A percentile compares a stretch with the other conserved stretches of the same genome.
Conservation (phyloP, 2,888 invertebrate species). For the Himalopsyche kuldschensis region DNA sequence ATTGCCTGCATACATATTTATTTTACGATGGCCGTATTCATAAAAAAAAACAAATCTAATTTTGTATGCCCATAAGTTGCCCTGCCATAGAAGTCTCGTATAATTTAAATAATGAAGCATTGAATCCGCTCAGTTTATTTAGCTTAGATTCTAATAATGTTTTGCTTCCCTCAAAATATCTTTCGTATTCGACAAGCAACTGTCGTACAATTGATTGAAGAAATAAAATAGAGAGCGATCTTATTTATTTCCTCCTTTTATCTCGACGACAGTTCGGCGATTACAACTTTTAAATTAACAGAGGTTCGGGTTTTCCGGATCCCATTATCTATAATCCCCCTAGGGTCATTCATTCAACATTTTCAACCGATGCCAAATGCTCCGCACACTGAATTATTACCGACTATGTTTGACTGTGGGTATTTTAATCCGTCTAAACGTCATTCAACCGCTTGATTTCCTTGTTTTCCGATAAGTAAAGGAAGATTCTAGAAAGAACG, state of each 20-base stretch:
- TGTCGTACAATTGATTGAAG: background rate
- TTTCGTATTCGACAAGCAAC: background rate
- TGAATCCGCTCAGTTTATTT: background rate
- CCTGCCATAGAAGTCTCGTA: background rate
- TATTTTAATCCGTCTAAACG: too few species aligned
- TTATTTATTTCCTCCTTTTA: background rate
- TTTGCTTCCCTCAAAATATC: background rate
- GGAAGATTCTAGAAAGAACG: too few species aligned
- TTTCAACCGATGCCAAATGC: too few species aligned
- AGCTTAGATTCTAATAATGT: background rate
- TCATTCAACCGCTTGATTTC: too few species aligned
- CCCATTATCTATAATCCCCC: background rate
- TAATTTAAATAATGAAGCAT: background rate
- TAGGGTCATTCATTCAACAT: background rate
- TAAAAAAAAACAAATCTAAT: too few species aligned
- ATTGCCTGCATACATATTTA: too few species aligned
- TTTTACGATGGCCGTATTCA: too few species aligned
- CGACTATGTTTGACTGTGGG: too few species aligned
- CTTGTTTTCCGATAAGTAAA: too few species aligned
- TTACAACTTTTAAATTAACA: background rate
- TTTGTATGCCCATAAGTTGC: too few species aligned
- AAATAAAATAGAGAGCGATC: background rate
- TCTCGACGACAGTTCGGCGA: background rate
- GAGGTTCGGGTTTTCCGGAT: background rate
- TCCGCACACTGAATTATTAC: too few species aligned